Base-by-base conservation (phyloP, 2,113 vertebrate genomes). In the Haliaeetus leucogaster region DNA sequence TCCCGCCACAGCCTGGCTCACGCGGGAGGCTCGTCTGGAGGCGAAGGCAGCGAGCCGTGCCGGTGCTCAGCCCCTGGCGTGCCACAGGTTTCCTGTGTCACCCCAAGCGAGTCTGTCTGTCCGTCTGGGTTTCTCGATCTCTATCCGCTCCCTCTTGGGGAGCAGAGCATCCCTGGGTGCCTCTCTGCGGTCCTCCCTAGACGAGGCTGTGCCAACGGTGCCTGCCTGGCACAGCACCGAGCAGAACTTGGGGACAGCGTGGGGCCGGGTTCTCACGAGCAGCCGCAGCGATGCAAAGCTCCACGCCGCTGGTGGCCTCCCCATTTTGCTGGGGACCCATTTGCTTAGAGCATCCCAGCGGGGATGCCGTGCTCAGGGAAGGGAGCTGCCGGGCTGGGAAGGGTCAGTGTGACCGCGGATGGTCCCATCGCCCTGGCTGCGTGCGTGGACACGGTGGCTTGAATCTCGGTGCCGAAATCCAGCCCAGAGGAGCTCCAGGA, bases 61-160 rank as follows among this genome's bases (percentile, higher is more conserved):
- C 4, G 3, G 19, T 1, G 29, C 86, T 77, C 86, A 47, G 82
- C 66, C 70, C 81, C 58, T 1, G 72, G 7, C 6, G 3, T 82
- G 89, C 70, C 53, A 9, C 94, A 56, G 91, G 89, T 78, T 93
- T 95, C 96, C 95, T 92, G 93, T 90, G 92, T 48, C 78, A 82
- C 43, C 82, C 90, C 48, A 70, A 20, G 68, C 1, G 3, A 9
- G 14, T 73, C 90, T 82, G 93, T n/a, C 82, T 43, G 74, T 45
- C 83, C 7, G 18, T 85, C 94, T 95, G 91, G 67, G 30, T 83
- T 53, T n/a, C 76, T 80, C 36, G 1, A 0, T 4, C 53, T 76
- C 74, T 7, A 0, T 18, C 27, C 1, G 0, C 13, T 58, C 22
- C 52, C 52, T 30, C 45, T 8, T 2, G 3, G 32, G 61, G 32